Evolutionary conservation across 1,140 invertebrate genomes (phyloP), one percentile per base, ranked within the genome.

Genomic region (Cotesia chilonis): DNA sequence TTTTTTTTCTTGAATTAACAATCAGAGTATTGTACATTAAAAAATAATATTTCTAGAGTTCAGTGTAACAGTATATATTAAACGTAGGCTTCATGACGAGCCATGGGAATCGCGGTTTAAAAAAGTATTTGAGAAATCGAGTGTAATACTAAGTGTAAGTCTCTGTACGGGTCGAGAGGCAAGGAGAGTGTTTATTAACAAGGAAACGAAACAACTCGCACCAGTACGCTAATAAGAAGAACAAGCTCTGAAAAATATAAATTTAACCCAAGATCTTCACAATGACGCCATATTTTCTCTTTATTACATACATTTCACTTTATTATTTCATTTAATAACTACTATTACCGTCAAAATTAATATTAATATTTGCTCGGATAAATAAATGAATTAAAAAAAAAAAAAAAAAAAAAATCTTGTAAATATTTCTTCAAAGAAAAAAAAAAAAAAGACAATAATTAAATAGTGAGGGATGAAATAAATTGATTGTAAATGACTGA

Each of bases 141-240:
- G 6, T 47, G 41, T 47, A 28, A 28, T 28, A 47, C 5, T 47
- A 10, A 47, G 41, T 47, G 41, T 28, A 28, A 28, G 28, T 47
- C 41, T 47, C 10, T 20, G 52, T 36, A 47, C 41, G 71, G 47
- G 65, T 51, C 1, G 52, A 36, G 59, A 35, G 4, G 28, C 36
- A 52, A 55, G n/a, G 35, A 74, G 72, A 76, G 80, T 81, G 81
- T 81, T 85, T 85, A 86, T 87, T 87, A 87, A 86, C 84, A 82
- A 85, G 84, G 85, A 86, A 85, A 80, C 85, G 85, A 87, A 86
- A 87, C 79, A 87, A 87, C 83, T 87, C 83, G 82, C 85, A 86
- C 84, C 75, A 73, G 65, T 69, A 57, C 78, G 85, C 82, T 87
- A 87, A 87, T 87, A 82, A 82, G 79, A 76, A 78, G 78, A 74